These are phyloP conservation scores for Aspidiotus rigidus DNA, from an alignment of 2,888 invertebrate genomes.

Conservation along the genomic window DNA sequence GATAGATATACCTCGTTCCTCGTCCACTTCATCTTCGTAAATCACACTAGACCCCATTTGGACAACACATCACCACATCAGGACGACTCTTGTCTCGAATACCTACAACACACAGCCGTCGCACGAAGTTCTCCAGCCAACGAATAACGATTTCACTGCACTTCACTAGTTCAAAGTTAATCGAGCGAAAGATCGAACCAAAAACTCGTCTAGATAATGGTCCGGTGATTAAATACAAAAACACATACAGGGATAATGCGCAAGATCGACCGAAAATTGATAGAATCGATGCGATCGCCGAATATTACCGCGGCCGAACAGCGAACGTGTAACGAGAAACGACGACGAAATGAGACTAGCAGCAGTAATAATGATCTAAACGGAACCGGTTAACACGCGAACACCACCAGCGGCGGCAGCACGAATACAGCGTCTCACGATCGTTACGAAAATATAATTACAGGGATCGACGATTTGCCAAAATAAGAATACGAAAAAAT, in stretches of 20 bases:
- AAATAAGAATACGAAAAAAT: no score
- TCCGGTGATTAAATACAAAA: not conserved
- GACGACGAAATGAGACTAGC: not conserved
- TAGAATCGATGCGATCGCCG: no score
- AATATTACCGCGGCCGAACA: no score
- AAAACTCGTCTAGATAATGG: not conserved
- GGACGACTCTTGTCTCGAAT: not conserved
- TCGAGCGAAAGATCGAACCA: not conserved
- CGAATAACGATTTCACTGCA: not conserved
- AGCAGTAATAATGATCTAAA: conserved; percentile 15
- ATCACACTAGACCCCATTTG: conserved; percentile 25
- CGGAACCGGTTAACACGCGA: conserved; percentile 26
- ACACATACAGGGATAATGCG: not conserved
- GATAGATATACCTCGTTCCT: conserved; percentile 35
- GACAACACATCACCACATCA: not conserved
- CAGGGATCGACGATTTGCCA: no score
- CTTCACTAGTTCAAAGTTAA: not conserved
- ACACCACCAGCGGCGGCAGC: not conserved
- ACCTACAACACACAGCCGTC: no score
- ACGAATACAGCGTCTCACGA: no score
- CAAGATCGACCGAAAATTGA: conserved; percentile 9
- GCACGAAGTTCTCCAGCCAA: no score
- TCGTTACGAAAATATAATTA: no score
- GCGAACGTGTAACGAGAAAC: no score
- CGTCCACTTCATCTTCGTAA: conserved; percentile 35